phyloP scores from a whole-genome alignment of 2,113 vertebrate species.

The Ceyx melanurus region DNA sequence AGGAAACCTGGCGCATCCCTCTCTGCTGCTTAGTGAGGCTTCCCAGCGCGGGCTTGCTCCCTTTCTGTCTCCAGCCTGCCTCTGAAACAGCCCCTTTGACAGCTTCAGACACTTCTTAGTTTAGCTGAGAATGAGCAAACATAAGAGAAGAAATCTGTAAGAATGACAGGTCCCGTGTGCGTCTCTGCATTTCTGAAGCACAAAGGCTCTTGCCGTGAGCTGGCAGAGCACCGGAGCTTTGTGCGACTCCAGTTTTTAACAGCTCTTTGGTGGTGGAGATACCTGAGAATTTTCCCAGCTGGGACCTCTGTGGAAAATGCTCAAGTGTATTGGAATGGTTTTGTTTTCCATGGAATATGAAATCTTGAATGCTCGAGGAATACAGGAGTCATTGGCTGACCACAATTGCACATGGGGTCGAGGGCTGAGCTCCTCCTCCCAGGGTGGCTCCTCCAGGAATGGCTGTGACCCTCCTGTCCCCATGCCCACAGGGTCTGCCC shows the following conservation, averaged over 20 bases:
- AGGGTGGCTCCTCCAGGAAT: accelerated
- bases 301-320: neutral
- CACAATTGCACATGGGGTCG: accelerated
- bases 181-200: neutral
- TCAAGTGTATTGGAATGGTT: accelerated
- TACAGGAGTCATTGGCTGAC: accelerated
- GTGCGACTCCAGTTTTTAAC: neutral
- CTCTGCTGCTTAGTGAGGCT: slow-evolving; percentile 7
- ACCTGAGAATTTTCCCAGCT: neutral
- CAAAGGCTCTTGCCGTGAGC: slow-evolving; percentile 15
- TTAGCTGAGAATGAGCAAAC: neutral
- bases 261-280: neutral
- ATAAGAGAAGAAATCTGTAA: neutral
- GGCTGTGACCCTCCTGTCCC: neutral
- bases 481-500: accelerated
- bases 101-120: neutral
- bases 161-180: neutral
- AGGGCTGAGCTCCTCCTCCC: neutral
- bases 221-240: neutral
- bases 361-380: neutral
- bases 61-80: slow-evolving; percentile 49
- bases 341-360: accelerated
- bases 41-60: neutral
- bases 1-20: neutral
- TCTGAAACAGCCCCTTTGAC: slow-evolving; percentile 40